These are phyloP conservation scores for Caligus rogercresseyi DNA, from an alignment of 1,140 invertebrate species.

Conservation along the genomic window DNA sequence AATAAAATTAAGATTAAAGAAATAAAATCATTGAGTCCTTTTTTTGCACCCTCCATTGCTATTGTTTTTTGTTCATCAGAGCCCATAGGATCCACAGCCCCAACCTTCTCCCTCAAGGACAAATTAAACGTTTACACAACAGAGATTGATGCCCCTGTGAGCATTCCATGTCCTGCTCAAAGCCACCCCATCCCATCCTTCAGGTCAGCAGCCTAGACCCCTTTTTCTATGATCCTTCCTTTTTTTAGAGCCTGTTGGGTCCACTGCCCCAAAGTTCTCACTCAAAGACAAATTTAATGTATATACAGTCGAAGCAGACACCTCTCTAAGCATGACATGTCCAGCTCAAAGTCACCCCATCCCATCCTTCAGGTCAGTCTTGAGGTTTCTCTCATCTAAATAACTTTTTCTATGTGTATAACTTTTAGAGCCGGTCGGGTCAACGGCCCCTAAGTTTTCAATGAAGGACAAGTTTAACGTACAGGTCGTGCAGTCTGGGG, in stretches of 20 bases:
- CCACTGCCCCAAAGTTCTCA: not conserved
- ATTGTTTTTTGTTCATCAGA: too few relatives aligned
- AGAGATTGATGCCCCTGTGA: constrained; percentile 17
- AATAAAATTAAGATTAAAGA: too few relatives aligned
- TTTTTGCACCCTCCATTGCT: too few relatives aligned
- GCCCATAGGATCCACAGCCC: not conserved
- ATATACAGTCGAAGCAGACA: not conserved
- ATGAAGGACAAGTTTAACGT: not conserved
- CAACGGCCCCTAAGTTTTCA: constrained; percentile 6
- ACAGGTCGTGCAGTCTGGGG: not conserved
- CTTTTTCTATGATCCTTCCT: too few relatives aligned
- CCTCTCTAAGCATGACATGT: constrained; percentile 10
- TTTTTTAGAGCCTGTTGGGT: not conserved
- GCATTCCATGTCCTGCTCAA: constrained; percentile 23
- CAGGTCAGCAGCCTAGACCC: constrained; percentile 22
- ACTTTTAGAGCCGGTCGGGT: constrained; percentile 2
- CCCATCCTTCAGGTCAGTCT: constrained; percentile 35
- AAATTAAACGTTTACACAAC: not conserved
- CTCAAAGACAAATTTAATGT: not conserved
- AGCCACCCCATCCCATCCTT: constrained; percentile 23
- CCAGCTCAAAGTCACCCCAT: constrained; percentile 52
- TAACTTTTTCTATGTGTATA: too few relatives aligned
- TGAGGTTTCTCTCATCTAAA: too few relatives aligned
- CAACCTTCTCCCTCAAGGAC: not conserved
- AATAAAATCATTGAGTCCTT: too few relatives aligned